Percentiles rank a stretch among this genome's conserved stretches.
Conservation (phyloP, 2,113 vertebrate species). For the Thryonomys swinderianus region DNA sequence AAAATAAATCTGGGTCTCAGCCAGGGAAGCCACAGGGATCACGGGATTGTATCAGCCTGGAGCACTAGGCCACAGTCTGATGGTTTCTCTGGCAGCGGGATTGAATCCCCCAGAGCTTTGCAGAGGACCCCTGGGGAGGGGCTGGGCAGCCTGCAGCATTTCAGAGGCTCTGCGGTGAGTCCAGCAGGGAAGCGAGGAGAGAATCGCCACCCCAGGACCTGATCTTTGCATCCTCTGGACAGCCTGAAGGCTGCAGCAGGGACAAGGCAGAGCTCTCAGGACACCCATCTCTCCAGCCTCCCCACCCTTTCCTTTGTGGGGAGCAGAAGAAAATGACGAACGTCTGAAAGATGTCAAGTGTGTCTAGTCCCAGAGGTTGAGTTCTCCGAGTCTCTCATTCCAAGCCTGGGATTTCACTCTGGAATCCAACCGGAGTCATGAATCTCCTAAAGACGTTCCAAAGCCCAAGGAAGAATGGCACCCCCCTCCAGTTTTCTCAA, state of each 20-base stretch:
- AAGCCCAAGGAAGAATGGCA: background rate
- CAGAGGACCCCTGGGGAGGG: background rate
- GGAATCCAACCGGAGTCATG: background rate
- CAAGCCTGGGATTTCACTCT: background rate
- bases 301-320: background rate
- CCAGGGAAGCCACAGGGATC: background rate
- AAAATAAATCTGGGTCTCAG: background rate
- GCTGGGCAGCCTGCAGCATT: background rate
- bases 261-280: fast-evolving
- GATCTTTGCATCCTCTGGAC: background rate
- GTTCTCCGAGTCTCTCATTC: background rate
- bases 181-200: too few species aligned
- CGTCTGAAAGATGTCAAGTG: background rate
- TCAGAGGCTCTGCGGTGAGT: background rate
- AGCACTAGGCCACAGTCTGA: fast-evolving
- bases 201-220: fast-evolving
- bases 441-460: background rate
- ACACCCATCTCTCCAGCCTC: fast-evolving
- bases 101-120: background rate
- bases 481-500: fast-evolving
- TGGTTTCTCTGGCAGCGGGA: background rate
- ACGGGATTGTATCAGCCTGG: constrained; percentile 6
- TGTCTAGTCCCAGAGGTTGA: constrained; percentile 14
- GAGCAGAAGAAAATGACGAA: background rate
- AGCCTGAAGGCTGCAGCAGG: background rate